Percentiles rank a stretch among this genome's conserved stretches.
These are phyloP conservation scores for Caenorhabditis sinica DNA, from an alignment of 2,888 invertebrate species.

Conservation along the genomic window DNA sequence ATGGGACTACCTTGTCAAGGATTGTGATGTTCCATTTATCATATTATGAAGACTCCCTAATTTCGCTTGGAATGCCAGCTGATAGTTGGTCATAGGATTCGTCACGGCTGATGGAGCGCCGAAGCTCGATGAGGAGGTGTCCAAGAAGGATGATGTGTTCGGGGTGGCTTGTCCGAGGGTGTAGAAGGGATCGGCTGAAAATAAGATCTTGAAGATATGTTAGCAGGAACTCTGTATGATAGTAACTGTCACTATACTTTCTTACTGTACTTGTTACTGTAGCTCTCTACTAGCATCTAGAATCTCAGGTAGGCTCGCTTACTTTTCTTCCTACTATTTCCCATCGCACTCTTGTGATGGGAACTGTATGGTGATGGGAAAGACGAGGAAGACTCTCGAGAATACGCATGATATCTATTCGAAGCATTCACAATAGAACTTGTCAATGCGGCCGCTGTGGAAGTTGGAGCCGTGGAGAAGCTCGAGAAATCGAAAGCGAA, in stretches of 20 bases:
- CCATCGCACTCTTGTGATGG: no score
- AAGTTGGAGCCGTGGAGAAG: not conserved
- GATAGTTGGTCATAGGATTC: conserved; percentile 29
- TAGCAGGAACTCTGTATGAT: no score
- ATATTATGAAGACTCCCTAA: conserved; percentile 48
- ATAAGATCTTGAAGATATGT: not conserved
- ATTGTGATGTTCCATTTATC: conserved; percentile 25
- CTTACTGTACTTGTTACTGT: no score
- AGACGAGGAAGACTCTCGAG: not conserved
- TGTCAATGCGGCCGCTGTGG: not conserved
- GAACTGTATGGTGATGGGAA: not conserved
- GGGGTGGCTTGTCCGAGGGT: conserved; percentile 57
- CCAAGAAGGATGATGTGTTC: conserved; percentile 58
- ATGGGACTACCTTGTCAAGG: conserved; percentile 12
- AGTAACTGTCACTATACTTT: no score
- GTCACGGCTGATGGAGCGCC: not conserved
- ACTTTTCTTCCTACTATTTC: not conserved
- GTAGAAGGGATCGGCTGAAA: conserved; percentile 69
- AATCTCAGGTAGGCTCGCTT: not conserved
- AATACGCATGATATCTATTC: conserved; percentile 17
- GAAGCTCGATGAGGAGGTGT: conserved; percentile 49
- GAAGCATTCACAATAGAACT: conserved; percentile 7
- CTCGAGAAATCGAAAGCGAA: conserved; percentile 9
- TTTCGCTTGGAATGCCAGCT: conserved; percentile 55
- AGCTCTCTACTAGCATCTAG: no score